Conservation (phyloP, 2,797 vertebrate genomes). For the Anabacerthia variegaticeps region DNA sequence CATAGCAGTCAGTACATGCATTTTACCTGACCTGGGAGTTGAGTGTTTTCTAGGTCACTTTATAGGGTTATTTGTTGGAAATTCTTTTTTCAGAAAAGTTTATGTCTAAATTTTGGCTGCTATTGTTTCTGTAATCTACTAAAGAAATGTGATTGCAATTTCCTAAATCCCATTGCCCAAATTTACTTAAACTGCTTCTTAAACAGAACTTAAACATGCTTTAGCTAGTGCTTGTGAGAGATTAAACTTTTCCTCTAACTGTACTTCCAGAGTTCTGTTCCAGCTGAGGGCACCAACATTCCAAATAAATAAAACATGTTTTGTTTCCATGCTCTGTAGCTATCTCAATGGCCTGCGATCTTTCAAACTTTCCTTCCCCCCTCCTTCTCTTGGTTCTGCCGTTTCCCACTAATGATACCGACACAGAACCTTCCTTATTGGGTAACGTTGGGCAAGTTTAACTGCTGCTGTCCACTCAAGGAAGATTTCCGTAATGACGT, state of each 20-base stretch:
- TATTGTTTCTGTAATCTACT: neutral
- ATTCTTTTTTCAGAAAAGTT: neutral
- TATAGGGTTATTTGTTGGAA: neutral
- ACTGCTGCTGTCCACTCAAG: neutral
- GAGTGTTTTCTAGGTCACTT: neutral
- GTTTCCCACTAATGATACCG: neutral
- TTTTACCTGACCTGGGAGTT: neutral
- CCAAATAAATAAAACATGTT: constrained; percentile 52
- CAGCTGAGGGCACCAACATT: constrained; percentile 38
- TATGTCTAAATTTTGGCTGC: neutral
- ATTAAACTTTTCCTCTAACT: constrained; percentile 26
- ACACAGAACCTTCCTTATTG: neutral
- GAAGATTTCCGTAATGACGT: neutral
- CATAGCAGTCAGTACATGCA: neutral
- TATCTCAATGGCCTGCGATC: neutral
- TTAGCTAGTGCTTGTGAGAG: neutral
- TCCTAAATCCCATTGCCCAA: constrained; percentile 9
- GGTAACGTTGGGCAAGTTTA: neutral
- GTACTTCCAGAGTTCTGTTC: constrained; percentile 5
- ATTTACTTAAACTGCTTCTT: constrained; percentile 41
- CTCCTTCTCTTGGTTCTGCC: neutral
- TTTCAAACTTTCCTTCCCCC: constrained; percentile 16
- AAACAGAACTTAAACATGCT: constrained; percentile 35
- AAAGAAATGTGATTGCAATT: constrained; percentile 35
- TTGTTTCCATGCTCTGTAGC: neutral